These are phyloP conservation scores for Lepus townsendii DNA, from an alignment of 2,797 vertebrate genomes.

Conservation along the genomic window DNA sequence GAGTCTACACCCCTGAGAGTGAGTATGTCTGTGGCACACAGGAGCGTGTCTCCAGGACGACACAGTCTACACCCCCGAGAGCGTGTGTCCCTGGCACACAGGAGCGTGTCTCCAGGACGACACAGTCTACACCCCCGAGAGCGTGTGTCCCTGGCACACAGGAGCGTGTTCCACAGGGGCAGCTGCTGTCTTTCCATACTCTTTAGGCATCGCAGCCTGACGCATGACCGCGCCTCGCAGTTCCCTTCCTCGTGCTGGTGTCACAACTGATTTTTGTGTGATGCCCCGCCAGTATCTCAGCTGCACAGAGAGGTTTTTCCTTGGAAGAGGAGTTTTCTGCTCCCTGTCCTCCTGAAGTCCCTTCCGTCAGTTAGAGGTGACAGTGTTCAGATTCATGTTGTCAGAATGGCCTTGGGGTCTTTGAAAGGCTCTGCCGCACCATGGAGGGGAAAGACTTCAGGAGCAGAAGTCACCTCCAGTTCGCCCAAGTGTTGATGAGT, in stretches of 20 bases:
- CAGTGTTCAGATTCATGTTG: rapidly evolving
- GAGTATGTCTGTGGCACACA: not conserved
- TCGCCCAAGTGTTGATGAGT: not conserved
- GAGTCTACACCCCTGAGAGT: not conserved
- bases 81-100: not conserved
- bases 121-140: not conserved
- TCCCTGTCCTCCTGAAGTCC: not conserved
- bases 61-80: not conserved
- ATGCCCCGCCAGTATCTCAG: not conserved
- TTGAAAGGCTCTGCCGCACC: not conserved
- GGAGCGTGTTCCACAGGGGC: not conserved
- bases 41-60: not conserved
- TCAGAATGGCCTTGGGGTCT: not conserved
- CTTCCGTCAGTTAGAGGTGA: not conserved
- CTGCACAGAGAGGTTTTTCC: not conserved
- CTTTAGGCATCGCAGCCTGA: not conserved
- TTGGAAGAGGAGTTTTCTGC: not conserved
- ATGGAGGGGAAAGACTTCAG: not conserved
- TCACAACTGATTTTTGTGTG: not conserved
- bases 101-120: not conserved
- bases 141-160: not conserved
- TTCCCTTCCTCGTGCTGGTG: not conserved
- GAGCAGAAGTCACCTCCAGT: not conserved
- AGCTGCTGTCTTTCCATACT: no score
- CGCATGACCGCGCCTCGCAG: not conserved